A percentile compares a stretch with the other conserved stretches of the same genome.
phyloP scores from a whole-genome alignment of 2,113 vertebrate species.

The Protobothrops flavoviridis region DNA sequence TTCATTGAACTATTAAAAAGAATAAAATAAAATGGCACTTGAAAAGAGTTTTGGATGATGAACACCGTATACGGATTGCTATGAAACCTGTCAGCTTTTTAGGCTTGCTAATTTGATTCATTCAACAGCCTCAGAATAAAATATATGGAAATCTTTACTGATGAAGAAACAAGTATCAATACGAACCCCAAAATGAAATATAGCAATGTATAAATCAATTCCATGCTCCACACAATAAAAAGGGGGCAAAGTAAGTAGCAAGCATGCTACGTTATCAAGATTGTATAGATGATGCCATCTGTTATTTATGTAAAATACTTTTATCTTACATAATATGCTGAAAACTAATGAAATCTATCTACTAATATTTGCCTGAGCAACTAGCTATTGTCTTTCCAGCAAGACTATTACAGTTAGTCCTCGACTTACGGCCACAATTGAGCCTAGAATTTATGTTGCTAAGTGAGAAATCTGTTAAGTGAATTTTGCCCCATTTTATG shows the following conservation, averaged over 20 bases:
- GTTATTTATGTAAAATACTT: constrained; percentile 4
- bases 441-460: no score
- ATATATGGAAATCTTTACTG: constrained; percentile 52
- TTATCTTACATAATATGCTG: neutral
- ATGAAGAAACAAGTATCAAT: constrained; percentile 43
- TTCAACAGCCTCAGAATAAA: constrained; percentile 61
- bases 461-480: no score
- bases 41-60: constrained; percentile 56
- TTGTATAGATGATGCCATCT: constrained; percentile 1
- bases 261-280: constrained; percentile 25
- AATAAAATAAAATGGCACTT: constrained; percentile 50
- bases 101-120: constrained; percentile 49
- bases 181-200: constrained; percentile 49
- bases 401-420: neutral
- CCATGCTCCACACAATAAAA: constrained; percentile 11
- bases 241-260: constrained; percentile 19
- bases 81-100: constrained; percentile 52
- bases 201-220: constrained; percentile 29
- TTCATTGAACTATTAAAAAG: constrained; percentile 48
- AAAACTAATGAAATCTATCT: neutral
- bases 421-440: no score
- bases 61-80: constrained; percentile 45
- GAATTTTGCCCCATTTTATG: no score
- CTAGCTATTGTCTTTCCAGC: neutral
- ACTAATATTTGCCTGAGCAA: neutral